Base-by-base conservation (phyloP, 2,888 invertebrate genomes). In the Eilema caniola region DNA sequence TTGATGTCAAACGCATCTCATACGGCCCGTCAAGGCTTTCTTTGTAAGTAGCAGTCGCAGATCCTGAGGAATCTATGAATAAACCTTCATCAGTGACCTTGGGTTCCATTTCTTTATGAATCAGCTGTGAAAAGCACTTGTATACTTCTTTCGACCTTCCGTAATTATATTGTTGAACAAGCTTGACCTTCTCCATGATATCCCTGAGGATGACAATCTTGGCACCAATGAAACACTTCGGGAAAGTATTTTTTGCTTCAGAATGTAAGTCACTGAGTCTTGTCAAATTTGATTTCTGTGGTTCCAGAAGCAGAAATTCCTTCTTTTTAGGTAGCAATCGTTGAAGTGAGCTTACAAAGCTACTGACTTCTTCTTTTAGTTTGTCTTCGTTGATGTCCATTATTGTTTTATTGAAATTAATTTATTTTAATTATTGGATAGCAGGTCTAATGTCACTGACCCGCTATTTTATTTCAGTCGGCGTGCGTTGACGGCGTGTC, bases 371-470 rank as follows among this genome's bases (percentile, higher is more conserved):
- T 75, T 92, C 90, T 77, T 92, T 94, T 75, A 95, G 82, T 69
- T 82, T 89, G 37, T 89, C 89, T 78, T 95, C 94, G 85, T 90
- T 92, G 84, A 93, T 81, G 84, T 95, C 94, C 95, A 95, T 95
- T 89, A 80, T 91, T 73, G 80, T 80, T 83, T 83, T 84, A 80
- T 89, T 74, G 71, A 59, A 62, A 62, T 72, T 83, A 80, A 85
- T 87, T 85, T 88, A 85, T 89, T 87, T 85, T 88, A 85, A 89
- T 88, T 88, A 79, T 87, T 86, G 82, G 77, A 76, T 90, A 85
- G 87, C 91, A 88, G 89, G 90, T 88, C 86, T 81, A 85, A 88
- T 88, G 95, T 94, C 95, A 93, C 89, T 89, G 92, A 89, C 88
- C 91, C 87, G 91, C 85, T 81, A 71, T 83, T 85, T 85, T 92